A percentile compares a stretch with the other conserved stretches of the same genome.
These are phyloP conservation scores for Lordiphosa andalusiaca DNA, from an alignment of 2,888 invertebrate species.

Conservation along the genomic window DNA sequence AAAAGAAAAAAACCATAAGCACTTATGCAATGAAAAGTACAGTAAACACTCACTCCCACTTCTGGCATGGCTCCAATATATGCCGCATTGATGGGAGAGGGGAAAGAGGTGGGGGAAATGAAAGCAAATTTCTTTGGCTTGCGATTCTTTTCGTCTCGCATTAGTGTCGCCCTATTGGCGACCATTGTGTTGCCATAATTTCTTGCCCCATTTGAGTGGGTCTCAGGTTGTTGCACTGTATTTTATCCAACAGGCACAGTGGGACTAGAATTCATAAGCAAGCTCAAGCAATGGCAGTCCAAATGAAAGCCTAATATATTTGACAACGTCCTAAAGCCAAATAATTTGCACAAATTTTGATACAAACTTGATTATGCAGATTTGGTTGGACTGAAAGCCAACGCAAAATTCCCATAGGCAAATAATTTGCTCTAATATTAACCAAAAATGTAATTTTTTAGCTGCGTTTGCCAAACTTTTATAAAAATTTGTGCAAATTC, in stretches of 20 bases:
- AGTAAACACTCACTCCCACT: conserved; percentile 23
- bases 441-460: too few species aligned
- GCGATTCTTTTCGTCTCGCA: conserved; percentile 31
- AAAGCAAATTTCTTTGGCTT: conserved; percentile 35
- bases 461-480: too few species aligned
- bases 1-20: conserved; percentile 8
- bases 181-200: conserved; percentile 48
- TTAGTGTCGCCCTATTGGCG: conserved; percentile 51
- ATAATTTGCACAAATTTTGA: too few species aligned
- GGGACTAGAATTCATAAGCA: background rate
- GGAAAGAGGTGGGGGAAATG: background rate
- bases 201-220: conserved; percentile 44
- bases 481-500: too few species aligned
- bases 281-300: too few species aligned
- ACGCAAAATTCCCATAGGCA: too few species aligned
- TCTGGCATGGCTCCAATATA: conserved; percentile 42
- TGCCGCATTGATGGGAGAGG: background rate
- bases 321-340: too few species aligned
- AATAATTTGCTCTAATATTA: too few species aligned
- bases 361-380: too few species aligned
- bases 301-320: too few species aligned
- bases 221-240: conserved; percentile 40
- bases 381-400: too few species aligned
- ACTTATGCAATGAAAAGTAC: conserved; percentile 29
- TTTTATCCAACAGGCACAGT: background rate